These are phyloP conservation scores for Chlamydotis undulata DNA, from an alignment of 2,113 vertebrate species.

Conservation along the genomic window DNA sequence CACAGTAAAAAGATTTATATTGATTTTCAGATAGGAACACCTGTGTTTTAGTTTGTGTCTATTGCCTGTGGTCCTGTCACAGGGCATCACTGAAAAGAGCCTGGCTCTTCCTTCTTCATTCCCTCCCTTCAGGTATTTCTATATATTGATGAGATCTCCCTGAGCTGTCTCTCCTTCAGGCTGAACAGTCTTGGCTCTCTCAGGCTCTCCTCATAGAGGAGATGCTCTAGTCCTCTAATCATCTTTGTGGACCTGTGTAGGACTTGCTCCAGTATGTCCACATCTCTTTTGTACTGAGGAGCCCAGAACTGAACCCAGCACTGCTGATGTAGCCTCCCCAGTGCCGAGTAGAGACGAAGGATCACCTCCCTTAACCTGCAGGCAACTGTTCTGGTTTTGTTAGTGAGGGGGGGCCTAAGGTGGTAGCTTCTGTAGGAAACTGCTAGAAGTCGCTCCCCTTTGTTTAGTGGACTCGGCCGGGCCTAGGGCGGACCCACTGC, in stretches of 20 bases:
- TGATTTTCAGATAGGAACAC: not conserved
- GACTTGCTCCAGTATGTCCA: not conserved
- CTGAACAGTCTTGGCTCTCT: not conserved
- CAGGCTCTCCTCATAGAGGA: not conserved
- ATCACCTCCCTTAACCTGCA: not conserved
- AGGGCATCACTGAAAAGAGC: not conserved
- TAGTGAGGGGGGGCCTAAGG: too few relatives aligned
- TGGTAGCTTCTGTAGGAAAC: too few relatives aligned
- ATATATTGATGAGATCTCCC: not conserved
- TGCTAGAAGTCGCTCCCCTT: too few relatives aligned
- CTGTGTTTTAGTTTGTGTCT: not conserved
- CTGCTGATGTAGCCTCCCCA: not conserved
- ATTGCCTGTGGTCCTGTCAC: not conserved
- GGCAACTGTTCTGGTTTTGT: not conserved
- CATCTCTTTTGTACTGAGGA: not conserved
- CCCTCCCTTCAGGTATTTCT: not conserved
- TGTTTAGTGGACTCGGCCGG: too few relatives aligned
- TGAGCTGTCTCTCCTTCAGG: not conserved
- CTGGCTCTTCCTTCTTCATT: not conserved
- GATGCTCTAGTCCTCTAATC: not conserved
- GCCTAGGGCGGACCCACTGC: too few relatives aligned
- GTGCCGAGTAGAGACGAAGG: fast-evolving
- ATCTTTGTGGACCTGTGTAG: not conserved
- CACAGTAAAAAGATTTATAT: not conserved
- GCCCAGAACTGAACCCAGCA: not conserved